Conservation (phyloP, 2,888 invertebrate genomes). For the Venusia cambrica region DNA sequence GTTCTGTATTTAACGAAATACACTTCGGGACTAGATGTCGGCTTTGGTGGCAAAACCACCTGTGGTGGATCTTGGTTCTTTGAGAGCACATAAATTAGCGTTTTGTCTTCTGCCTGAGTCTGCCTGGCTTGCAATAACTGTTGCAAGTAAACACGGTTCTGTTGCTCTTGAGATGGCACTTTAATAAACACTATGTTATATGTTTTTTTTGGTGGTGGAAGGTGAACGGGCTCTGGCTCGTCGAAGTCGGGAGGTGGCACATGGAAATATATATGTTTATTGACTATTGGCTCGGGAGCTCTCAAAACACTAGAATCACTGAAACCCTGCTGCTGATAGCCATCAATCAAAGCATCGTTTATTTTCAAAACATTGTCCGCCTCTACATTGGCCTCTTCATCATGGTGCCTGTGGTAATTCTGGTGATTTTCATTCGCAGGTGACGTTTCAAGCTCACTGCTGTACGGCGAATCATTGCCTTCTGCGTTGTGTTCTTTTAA, state of each 20-base stretch:
- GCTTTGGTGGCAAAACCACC: constrained; percentile 26
- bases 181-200: constrained; percentile 90
- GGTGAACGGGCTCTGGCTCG: constrained; percentile 68
- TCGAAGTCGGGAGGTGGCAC: constrained; percentile 86
- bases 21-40: constrained; percentile 83
- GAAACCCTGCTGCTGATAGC: constrained; percentile 10
- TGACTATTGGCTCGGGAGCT: constrained; percentile 65
- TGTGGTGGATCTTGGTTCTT: constrained; percentile 84
- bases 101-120: constrained; percentile 83
- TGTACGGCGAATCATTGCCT: constrained; percentile 24
- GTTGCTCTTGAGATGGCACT: constrained; percentile 84
- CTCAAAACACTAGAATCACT: constrained; percentile 7
- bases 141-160: constrained; percentile 41
- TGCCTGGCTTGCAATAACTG: constrained; percentile 83
- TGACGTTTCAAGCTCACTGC: constrained; percentile 16
- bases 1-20: constrained; percentile 84
- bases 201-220: constrained; percentile 80
- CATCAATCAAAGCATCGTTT: constrained; percentile 7
- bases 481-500: constrained; percentile 33
- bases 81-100: constrained; percentile 87
- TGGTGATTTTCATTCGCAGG: constrained; percentile 6
- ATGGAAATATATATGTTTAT: constrained; percentile 88
- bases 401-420: constrained; percentile 10
- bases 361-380: constrained; percentile 11
- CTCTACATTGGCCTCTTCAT: constrained; percentile 4